Evolutionary conservation across 2,113 vertebrate genomes (phyloP), one percentile per base, ranked within the genome.

Genomic region (Larimichthys crocea): DNA sequence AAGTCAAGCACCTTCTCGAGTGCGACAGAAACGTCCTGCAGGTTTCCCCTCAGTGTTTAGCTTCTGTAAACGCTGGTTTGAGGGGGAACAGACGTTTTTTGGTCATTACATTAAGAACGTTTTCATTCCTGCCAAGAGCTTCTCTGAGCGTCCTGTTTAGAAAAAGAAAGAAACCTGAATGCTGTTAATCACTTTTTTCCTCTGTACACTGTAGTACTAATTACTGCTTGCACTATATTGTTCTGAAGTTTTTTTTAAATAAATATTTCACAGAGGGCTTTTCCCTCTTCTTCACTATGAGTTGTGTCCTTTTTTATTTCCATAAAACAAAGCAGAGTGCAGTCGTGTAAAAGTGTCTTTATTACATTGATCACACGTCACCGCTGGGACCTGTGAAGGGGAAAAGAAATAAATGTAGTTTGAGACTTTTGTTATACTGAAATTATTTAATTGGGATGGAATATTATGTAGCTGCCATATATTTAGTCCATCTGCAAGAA

Each of bases 281-380:
- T 52, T 15, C 19, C 29, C 5, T 68, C 3, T 7, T 68, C 40
- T 12, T 31, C n/a, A 40, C 10, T 0, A 19, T 57, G 24, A 48
- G 26, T 5, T 0, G 20, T 62, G 52, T 69, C 1, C 44, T 16
- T 16, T 1, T 26, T 79, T 35, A 31, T 76, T 90, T 80, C 4
- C 26, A 88, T 59, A 35, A 78, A 89, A 73, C 64, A 24, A 69
- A 67, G 62, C 24, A 12, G 19, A 31, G 2, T 49, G 35, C 0
- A 74, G 19, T 19, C 69, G 31, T 64, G 42, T 76, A 8, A 49
- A 69, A 69, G 2, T 46, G 44, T 61, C 44, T 89, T 93, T 89
- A 91, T 92, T 92, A 66, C 0, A 1, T 83, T 52, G 31, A 5
- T 76, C 50, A 72, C 15, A 22, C 7, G 0, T 48, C 71, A 68